phyloP scores from a whole-genome alignment of 2,797 vertebrate species.

The Melanotaenia parkinsoni region DNA sequence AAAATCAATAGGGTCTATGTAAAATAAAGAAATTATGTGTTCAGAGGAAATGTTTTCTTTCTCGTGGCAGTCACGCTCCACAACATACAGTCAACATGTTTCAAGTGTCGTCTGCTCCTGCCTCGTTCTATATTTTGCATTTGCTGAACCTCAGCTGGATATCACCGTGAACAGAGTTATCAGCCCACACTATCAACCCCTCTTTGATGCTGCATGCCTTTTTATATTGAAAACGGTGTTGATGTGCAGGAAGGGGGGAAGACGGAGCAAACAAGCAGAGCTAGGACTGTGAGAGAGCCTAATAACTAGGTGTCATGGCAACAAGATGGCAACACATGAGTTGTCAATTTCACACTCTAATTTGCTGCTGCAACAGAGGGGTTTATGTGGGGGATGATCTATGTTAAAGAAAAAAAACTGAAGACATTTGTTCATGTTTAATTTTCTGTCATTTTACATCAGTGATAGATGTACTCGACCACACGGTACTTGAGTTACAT shows the following conservation, averaged over 20 bases:
- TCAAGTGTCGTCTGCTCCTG: background rate
- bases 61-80: background rate
- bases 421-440: constrained; percentile 6
- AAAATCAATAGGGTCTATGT: constrained; percentile 38
- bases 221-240: constrained; percentile 52
- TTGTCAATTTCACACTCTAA: constrained; percentile 83
- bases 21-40: constrained; percentile 25
- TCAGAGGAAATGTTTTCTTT: constrained; percentile 13
- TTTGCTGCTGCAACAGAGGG: constrained; percentile 73
- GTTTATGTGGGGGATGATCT: constrained; percentile 24
- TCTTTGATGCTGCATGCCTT: constrained; percentile 27
- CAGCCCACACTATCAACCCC: constrained; percentile 34
- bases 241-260: constrained; percentile 31
- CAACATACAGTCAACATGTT: background rate
- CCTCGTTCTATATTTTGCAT: constrained; percentile 3
- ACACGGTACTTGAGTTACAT: no score
- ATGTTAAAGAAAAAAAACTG: constrained; percentile 24
- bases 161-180: constrained; percentile 21
- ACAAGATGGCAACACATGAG: constrained; percentile 76
- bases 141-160: constrained; percentile 26
- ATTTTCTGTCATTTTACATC: background rate
- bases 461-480: no score
- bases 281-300: constrained; percentile 53
- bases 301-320: constrained; percentile 80
- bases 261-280: constrained; percentile 49